Evolutionary conservation across 1,140 invertebrate species (phyloP).

Genomic region (Ptiloglossa arizonensis): DNA sequence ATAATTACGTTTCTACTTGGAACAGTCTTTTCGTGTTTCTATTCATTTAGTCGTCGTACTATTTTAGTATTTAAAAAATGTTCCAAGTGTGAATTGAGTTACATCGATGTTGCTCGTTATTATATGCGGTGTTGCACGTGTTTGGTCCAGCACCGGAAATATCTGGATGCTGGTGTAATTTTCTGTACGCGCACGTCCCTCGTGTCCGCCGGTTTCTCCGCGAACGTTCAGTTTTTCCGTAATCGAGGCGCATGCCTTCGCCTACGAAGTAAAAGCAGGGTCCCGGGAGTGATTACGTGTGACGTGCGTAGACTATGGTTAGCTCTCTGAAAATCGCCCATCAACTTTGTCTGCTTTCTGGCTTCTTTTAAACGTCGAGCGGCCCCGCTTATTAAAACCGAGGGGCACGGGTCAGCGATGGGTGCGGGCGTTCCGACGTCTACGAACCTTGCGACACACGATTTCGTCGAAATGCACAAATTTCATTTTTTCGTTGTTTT

Average conservation of each 20-base stretch:
- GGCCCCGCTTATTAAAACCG: conserved; percentile 53
- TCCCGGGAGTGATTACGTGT: conserved; percentile 53
- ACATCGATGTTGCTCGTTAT: too few species aligned
- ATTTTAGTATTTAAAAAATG: too few species aligned
- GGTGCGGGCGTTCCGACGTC: conserved; percentile 1
- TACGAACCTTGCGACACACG: conserved; percentile 49
- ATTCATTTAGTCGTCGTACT: too few species aligned
- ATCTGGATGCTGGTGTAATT: neutral
- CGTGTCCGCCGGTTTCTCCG: neutral
- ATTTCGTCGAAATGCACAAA: conserved; percentile 22
- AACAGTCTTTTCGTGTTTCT: too few species aligned
- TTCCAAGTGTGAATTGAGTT: too few species aligned
- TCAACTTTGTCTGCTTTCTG: conserved; percentile 43
- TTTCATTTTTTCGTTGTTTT: neutral
- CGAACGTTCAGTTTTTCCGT: conserved; percentile 46
- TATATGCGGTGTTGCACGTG: neutral
- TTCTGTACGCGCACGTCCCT: conserved; percentile 17
- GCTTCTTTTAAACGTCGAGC: conserved; percentile 34
- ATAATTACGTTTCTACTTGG: too few species aligned
- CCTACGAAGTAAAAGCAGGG: conserved; percentile 40
- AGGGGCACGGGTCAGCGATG: conserved; percentile 14
- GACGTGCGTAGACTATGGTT: conserved; percentile 61
- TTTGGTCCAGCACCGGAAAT: conserved; percentile 16
- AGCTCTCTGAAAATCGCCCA: conserved; percentile 53
- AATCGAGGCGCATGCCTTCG: conserved; percentile 18